These are phyloP conservation scores for Allolobophora icterica DNA, from an alignment of 2,888 invertebrate species.

Conservation along the genomic window DNA sequence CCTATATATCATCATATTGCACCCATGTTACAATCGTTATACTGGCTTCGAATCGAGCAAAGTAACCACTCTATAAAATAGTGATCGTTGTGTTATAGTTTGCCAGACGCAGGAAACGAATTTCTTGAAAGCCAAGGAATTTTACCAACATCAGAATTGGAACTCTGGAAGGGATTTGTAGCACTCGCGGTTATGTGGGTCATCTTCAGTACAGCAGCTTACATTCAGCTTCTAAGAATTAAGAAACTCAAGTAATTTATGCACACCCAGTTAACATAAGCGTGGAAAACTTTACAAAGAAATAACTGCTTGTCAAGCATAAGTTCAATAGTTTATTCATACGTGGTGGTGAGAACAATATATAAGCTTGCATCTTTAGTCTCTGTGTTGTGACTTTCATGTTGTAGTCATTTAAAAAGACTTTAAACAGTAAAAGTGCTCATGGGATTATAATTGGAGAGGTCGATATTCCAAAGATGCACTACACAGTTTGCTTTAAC, in stretches of 20 bases:
- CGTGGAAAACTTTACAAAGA: not conserved
- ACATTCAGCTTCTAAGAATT: slow-evolving; percentile 56
- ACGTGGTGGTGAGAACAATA: too few relatives aligned
- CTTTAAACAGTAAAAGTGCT: too few relatives aligned
- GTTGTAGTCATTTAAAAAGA: too few relatives aligned
- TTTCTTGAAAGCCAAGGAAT: slow-evolving; percentile 58
- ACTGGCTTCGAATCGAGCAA: not conserved
- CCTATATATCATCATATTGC: too few relatives aligned
- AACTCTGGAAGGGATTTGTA: slow-evolving; percentile 59
- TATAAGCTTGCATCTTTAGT: too few relatives aligned
- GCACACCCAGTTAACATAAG: not conserved
- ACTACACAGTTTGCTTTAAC: too few relatives aligned
- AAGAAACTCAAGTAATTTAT: slow-evolving; percentile 15
- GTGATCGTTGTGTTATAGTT: not conserved
- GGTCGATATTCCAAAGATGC: too few relatives aligned
- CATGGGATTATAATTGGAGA: too few relatives aligned
- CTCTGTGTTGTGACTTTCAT: too few relatives aligned
- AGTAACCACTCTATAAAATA: not conserved
- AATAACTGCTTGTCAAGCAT: not conserved
- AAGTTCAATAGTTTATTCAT: too few relatives aligned
- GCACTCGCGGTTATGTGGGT: slow-evolving; percentile 54
- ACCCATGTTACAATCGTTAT: too few relatives aligned
- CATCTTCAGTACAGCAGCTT: slow-evolving; percentile 55
- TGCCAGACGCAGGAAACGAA: slow-evolving; percentile 51
- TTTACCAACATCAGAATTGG: slow-evolving; percentile 53